A percentile compares a stretch with the other conserved stretches of the same genome.
These are phyloP conservation scores for Scaptomyza cyrtandrae DNA, from an alignment of 2,888 invertebrate species.

Conservation along the genomic window DNA sequence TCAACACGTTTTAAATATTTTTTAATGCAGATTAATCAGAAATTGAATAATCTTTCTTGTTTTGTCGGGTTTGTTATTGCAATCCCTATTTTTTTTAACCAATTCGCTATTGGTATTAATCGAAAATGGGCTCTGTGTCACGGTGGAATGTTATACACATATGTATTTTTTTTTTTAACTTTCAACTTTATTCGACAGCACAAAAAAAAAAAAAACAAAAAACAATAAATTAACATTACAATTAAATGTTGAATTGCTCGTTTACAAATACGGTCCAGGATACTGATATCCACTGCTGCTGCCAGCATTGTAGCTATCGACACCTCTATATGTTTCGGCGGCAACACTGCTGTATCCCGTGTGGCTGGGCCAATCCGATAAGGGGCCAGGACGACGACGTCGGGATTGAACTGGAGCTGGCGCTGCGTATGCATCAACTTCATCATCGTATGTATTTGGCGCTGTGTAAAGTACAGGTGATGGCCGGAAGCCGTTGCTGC, in stretches of 20 bases:
- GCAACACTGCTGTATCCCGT: constrained; percentile 30
- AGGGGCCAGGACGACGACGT: constrained; percentile 50
- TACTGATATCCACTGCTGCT: constrained; percentile 72
- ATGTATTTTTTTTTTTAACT: neutral
- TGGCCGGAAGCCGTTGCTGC: constrained; percentile 48
- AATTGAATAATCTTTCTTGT: too few relatives aligned
- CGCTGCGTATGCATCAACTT: constrained; percentile 47
- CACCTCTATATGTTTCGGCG: constrained; percentile 73
- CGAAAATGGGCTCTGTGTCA: too few relatives aligned
- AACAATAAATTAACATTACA: constrained; percentile 45
- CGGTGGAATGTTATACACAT: too few relatives aligned
- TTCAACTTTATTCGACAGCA: constrained; percentile 33
- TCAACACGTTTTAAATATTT: too few relatives aligned
- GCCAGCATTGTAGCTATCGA: constrained; percentile 80
- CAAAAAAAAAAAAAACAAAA: constrained; percentile 50
- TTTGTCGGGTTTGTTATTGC: too few relatives aligned
- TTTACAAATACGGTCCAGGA: constrained; percentile 62
- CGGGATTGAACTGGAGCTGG: constrained; percentile 35
- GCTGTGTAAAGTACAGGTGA: constrained; percentile 53
- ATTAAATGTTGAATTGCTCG: neutral
- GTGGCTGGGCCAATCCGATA: constrained; percentile 48
- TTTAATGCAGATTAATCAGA: too few relatives aligned
- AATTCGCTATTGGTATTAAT: too few relatives aligned
- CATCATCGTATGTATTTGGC: constrained; percentile 45
- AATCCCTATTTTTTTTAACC: too few relatives aligned